Evolutionary conservation across 2,797 vertebrate species (phyloP).

Genomic region (Muscicapa striata): DNA sequence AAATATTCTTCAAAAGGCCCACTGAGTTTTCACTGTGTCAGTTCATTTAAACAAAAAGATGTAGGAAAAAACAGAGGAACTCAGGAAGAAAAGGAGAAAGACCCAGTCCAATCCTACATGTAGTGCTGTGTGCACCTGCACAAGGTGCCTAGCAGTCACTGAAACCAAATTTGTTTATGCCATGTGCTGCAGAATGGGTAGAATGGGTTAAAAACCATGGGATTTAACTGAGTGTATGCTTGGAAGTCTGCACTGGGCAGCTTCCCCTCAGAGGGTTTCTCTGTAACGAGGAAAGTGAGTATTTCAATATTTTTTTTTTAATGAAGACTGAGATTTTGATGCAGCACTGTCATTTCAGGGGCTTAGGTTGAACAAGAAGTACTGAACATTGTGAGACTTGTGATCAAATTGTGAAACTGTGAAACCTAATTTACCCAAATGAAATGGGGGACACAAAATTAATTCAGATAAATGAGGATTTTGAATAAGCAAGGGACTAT

Average conservation of each 20-base stretch:
- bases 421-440: constrained; percentile 68
- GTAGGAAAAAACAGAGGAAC: not conserved
- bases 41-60: not conserved
- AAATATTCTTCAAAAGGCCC: constrained; percentile 2
- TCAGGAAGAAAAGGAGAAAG: not conserved
- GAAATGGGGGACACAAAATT: constrained; percentile 67
- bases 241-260: not conserved
- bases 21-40: not conserved
- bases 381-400: constrained; percentile 25
- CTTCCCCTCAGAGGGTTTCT: not conserved
- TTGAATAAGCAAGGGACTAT: constrained; percentile 63
- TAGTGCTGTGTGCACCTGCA: rapidly evolving
- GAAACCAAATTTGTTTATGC: not conserved
- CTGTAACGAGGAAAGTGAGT: not conserved
- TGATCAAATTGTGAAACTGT: constrained; percentile 64
- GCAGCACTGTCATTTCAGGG: not conserved
- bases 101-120: rapidly evolving
- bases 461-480: constrained; percentile 70
- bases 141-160: not conserved
- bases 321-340: not conserved
- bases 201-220: not conserved
- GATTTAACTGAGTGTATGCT: not conserved
- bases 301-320: not conserved
- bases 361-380: constrained; percentile 1
- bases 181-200: not conserved